phyloP scores from a whole-genome alignment of 2,797 vertebrate genomes.

The Caiman crocodilus region DNA sequence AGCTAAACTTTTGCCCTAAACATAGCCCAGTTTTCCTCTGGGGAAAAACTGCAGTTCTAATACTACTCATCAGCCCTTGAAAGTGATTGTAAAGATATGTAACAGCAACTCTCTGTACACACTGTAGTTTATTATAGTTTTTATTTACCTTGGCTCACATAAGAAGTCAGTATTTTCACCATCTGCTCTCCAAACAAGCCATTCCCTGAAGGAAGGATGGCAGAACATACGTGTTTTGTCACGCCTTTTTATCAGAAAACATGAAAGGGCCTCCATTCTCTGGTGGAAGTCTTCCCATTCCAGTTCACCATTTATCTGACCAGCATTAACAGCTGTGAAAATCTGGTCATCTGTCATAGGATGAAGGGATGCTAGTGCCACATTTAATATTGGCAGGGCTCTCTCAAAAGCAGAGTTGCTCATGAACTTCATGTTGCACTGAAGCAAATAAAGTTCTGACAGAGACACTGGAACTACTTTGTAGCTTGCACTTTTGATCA shows the following conservation, averaged over 20 bases:
- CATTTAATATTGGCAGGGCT: constrained; percentile 91
- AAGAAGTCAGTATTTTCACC: constrained; percentile 96
- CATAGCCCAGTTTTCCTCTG: accelerated
- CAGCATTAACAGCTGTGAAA: constrained; percentile 93
- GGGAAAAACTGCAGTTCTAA: neutral
- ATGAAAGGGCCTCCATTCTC: constrained; percentile 93
- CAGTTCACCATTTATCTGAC: constrained; percentile 87
- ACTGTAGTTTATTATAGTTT: neutral
- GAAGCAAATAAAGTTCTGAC: constrained; percentile 95
- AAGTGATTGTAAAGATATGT: neutral
- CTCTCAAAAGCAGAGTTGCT: constrained; percentile 95
- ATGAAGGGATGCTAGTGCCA: constrained; percentile 95
- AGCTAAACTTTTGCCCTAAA: neutral
- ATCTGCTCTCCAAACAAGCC: constrained; percentile 97
- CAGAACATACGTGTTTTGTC: constrained; percentile 99
- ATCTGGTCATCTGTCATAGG: constrained; percentile 98
- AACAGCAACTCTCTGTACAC: neutral
- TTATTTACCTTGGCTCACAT: constrained; percentile 93
- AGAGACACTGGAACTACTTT: constrained; percentile 97
- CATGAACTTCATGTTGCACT: constrained; percentile 99
- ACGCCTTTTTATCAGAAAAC: constrained; percentile 93
- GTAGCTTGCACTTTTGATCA: constrained; percentile 98
- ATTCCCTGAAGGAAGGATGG: constrained; percentile 98
- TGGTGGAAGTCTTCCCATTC: constrained; percentile 96
- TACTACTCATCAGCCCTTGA: neutral